Evolutionary conservation across 2,797 vertebrate species (phyloP).

Genomic region (Cynodonichthys magdalenae): DNA sequence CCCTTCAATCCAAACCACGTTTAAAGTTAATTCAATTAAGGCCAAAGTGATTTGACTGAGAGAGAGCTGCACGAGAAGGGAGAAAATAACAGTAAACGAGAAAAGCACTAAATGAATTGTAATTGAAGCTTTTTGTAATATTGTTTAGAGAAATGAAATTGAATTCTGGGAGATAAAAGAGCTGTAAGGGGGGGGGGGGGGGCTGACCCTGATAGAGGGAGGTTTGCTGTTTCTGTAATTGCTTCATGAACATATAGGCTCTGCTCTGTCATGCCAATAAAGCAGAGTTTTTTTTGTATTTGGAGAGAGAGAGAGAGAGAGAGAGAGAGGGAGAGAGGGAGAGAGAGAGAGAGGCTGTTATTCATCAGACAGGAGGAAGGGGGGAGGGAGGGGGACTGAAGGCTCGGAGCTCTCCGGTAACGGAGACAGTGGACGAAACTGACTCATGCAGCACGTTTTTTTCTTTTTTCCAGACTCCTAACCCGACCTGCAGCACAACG

Average conservation of each 20-base stretch:
- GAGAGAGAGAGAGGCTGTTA: conserved; percentile 48
- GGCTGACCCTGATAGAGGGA: conserved; percentile 6
- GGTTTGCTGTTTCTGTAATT: conserved; percentile 18
- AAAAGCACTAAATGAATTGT: conserved; percentile 17
- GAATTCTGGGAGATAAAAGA: conserved; percentile 27
- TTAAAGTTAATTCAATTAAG: too few species aligned
- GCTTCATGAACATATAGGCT: conserved; percentile 32
- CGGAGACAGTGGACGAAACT: conserved; percentile 56
- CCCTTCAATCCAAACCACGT: too few species aligned
- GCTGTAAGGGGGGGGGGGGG: background rate
- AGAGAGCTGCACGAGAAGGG: conserved; percentile 3
- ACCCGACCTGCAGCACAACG: conserved; percentile 43
- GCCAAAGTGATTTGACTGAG: background rate
- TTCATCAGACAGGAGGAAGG: conserved; percentile 68
- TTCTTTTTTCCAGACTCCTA: conserved; percentile 6
- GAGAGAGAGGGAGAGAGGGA: conserved; percentile 12
- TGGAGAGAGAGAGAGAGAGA: conserved; percentile 33
- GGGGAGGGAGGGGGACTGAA: conserved; percentile 55
- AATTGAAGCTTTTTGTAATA: conserved; percentile 23
- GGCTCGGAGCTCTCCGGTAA: conserved; percentile 61
- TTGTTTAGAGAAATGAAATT: conserved; percentile 31
- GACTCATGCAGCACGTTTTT: conserved; percentile 42
- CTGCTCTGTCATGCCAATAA: conserved; percentile 29
- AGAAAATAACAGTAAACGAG: background rate
- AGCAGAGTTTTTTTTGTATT: conserved; percentile 2